Evolutionary conservation across 1,140 invertebrate species (phyloP).

Genomic region (Caenorhabditis inopinata): DNA sequence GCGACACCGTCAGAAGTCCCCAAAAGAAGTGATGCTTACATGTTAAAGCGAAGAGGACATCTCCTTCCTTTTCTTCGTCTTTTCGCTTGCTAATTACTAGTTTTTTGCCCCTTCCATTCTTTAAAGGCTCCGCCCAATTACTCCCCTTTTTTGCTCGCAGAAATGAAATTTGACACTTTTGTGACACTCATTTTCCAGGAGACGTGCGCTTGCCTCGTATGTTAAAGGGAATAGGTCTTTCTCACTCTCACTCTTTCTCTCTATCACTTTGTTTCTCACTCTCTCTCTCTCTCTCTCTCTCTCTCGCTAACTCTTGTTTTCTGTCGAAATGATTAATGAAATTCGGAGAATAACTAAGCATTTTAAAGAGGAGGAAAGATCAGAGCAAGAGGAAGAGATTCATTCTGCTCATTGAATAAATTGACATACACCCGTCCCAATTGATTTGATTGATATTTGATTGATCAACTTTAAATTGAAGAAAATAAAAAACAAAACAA

Average conservation of each 20-base stretch:
- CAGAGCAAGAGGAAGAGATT: neutral
- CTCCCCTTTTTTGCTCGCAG: neutral
- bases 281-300: no score
- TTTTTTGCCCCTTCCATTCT: neutral
- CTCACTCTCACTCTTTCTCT: neutral
- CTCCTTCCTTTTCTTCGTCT: neutral
- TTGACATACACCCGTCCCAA: no score
- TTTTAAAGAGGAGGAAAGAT: neutral
- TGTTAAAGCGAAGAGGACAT: neutral
- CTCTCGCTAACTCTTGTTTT: no score
- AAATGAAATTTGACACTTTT: conserved; percentile 7
- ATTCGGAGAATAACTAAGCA: conserved; percentile 9
- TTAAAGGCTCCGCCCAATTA: no score
- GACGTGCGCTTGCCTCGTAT: no score
- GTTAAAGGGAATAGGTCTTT: neutral
- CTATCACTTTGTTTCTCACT: no score
- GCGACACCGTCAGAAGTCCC: no score
- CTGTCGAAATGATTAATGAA: conserved; percentile 4
- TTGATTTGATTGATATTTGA: no score
- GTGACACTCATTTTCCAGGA: neutral
- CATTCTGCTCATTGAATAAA: neutral
- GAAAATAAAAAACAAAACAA: neutral
- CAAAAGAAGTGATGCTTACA: neutral
- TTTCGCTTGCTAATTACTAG: conserved; percentile 24
- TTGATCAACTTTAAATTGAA: no score